A percentile compares a stretch with the other conserved stretches of the same genome.
phyloP scores from a whole-genome alignment of 2,113 vertebrate species.

The Psilopsiagon aymara region DNA sequence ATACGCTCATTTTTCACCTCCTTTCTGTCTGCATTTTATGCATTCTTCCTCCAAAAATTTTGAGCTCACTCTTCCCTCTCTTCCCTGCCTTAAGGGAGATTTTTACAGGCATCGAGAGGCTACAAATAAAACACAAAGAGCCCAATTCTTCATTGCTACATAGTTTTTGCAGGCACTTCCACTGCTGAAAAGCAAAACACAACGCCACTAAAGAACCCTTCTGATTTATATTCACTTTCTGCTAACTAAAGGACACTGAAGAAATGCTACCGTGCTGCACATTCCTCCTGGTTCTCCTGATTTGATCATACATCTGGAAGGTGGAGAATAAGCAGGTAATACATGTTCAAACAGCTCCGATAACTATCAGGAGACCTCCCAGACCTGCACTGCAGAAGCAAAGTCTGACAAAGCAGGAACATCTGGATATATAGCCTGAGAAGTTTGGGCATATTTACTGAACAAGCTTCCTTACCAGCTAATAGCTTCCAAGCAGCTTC shows the following conservation, averaged over 20 bases:
- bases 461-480: background rate
- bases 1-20: slow-evolving; percentile 22
- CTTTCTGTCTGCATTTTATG: slow-evolving; percentile 41
- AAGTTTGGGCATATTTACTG: background rate
- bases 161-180: background rate
- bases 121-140: background rate
- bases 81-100: background rate
- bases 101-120: background rate
- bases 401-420: background rate
- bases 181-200: background rate
- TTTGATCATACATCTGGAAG: background rate
- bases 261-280: background rate
- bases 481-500: slow-evolving; percentile 16
- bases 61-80: background rate
- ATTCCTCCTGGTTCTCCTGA: background rate
- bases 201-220: background rate
- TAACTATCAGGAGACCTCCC: background rate
- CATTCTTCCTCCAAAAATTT: slow-evolving; percentile 17
- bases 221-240: background rate
- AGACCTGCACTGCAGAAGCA: background rate
- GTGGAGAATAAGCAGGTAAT: background rate
- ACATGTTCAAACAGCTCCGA: background rate
- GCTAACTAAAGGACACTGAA: background rate
- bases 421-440: background rate
- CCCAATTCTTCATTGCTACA: background rate